Evolutionary conservation across 92 coral and sea anemone genomes (phyloP), one percentile per base, ranked within the genome.

Genomic region (Anthopleura xanthogrammica): DNA sequence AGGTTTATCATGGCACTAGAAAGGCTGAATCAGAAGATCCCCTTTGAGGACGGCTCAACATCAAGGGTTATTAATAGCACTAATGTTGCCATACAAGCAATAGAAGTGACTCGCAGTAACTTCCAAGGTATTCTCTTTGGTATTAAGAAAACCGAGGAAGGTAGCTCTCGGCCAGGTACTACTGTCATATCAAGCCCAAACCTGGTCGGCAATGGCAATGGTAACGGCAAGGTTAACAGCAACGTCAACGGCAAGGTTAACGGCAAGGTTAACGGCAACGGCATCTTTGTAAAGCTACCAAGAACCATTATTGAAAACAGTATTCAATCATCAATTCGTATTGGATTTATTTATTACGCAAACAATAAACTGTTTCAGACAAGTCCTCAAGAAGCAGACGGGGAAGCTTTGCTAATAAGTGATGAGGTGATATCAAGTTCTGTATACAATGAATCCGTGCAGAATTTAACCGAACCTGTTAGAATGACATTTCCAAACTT

Each of bases 1-100:
- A 94, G 98, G 86, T 84, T 90, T 52, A 50, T 92, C 41, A 86
- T 77, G 56, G 89, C 90, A 36, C 58, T 96, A 78, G 97, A 94
- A 41, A 68, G 52, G 75, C 78, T 90, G 29, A 91, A 91, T 14
- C 82, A 80, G 58, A 89, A 83, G 70, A 73, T 96, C 7, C 98
- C 98, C 19, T 52, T 93, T 16, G 52, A 84, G 2, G 75, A 60
- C 24, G 76, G 75, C 57, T 46, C 89, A 75, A 60, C 91, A 22
- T 82, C 92, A 78, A 81, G 82, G 36, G 1, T 29, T 29, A 29
- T 29, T 0, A 29, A 29, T 29, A 29, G 36, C 36, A 29, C 36
- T 29, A 29, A 29, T 29, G 36, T 29, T 29, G 36, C 36, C 36
- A 29, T 29, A 29, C 36, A 29, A 29, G 36, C 93, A 60, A 80